phyloP scores from a whole-genome alignment of 2,888 invertebrate genomes.

The Megamerina dolium region DNA sequence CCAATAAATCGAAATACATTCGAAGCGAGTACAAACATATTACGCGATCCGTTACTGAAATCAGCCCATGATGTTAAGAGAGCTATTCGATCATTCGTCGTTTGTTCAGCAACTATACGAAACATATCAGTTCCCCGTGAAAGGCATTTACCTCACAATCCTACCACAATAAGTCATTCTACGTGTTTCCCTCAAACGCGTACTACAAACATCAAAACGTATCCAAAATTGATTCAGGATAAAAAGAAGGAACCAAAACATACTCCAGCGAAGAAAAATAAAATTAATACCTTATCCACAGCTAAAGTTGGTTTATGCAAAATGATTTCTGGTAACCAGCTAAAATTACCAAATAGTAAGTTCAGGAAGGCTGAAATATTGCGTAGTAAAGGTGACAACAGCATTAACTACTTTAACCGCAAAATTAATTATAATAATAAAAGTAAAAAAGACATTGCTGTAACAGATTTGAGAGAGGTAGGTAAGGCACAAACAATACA shows the following conservation, averaged over 20 bases:
- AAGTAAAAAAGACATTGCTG: too few relatives aligned
- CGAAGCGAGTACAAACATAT: conserved; percentile 47
- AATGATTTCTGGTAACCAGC: too few relatives aligned
- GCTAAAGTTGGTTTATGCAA: too few relatives aligned
- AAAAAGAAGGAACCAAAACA: background rate
- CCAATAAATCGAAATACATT: conserved; percentile 42
- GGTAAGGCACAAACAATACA: too few relatives aligned
- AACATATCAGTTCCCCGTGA: conserved; percentile 45
- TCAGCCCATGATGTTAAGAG: conserved; percentile 57
- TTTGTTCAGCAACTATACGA: conserved; percentile 31
- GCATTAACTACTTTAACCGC: too few relatives aligned
- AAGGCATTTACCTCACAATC: background rate
- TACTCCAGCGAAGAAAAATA: too few relatives aligned
- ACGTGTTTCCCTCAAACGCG: conserved; percentile 33
- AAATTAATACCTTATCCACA: too few relatives aligned
- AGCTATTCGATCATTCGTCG: conserved; percentile 48
- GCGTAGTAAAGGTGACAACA: too few relatives aligned
- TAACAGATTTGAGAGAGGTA: too few relatives aligned
- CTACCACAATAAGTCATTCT: conserved; percentile 33
- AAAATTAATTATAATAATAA: too few relatives aligned
- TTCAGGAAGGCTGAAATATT: too few relatives aligned
- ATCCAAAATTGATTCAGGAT: conserved; percentile 10
- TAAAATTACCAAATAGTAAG: too few relatives aligned
- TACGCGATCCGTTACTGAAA: conserved; percentile 53
- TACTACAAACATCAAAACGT: conserved; percentile 25